Base-by-base conservation (phyloP, 1,140 invertebrate species). In the Bombus terrestris region DNA sequence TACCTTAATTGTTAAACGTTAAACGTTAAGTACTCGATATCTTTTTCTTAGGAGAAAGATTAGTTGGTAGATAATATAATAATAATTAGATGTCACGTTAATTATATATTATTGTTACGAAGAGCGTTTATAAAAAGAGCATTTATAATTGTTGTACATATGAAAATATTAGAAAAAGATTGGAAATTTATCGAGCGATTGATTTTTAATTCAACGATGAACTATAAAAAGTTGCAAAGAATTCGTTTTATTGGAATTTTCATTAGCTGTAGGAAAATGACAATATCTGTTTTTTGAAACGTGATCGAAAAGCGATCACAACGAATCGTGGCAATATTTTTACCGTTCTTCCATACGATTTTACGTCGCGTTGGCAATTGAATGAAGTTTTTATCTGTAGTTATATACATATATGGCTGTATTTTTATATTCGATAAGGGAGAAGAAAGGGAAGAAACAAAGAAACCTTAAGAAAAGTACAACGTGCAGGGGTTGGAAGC, bases 241-340 rank as follows among this genome's bases (percentile, higher is more conserved):
- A 53, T n/a, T 4, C 22, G 28, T 47, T 32, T 1, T 3, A 8
- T 9, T 3, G 2, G 5, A 15, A 71, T 71, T 0, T 39, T 72
- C 5, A 32, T 10, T 22, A 2, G 10, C 22, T 2, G 43, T 32
- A 22, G 22, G 1, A 10, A 73, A 47, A 43, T 1, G 39, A 5
- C 15, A 1, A 32, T 22, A 25, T 59, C 5, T 15, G 37, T 57
- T 39, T 18, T 2, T 39, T 0, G 18, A 25, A 25, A 32, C 4
- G 0, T 0, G 13, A 32, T 32, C 10, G 13, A 39, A 12, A 53
- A 13, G 9, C 32, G 37, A 77, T 41, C 1, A 0, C 13, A 8
- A 62, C n/a, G 32, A 81, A 43, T 73, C 47, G 68, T 73, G 79
- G 59, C 79, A 28, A 83, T 83, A 69, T 78, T 83, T 83, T 47